A percentile compares a stretch with the other conserved stretches of the same genome.
phyloP scores from a whole-genome alignment of 2,113 vertebrate species.

The Asarcornis scutulata region DNA sequence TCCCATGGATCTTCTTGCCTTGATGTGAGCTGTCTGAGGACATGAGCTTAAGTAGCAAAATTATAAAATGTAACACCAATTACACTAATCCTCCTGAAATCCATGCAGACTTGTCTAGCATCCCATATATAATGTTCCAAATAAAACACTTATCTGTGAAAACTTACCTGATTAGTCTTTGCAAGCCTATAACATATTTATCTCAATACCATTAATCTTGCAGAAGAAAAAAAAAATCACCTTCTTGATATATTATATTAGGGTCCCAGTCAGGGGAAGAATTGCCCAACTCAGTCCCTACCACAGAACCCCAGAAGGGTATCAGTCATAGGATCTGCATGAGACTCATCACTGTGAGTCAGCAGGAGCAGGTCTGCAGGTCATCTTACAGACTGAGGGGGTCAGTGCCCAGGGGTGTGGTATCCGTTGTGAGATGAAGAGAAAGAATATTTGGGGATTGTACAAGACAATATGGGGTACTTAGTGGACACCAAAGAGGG shows the following conservation, averaged over 20 bases:
- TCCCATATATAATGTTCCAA: not conserved
- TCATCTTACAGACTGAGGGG: not conserved
- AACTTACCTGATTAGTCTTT: constrained; percentile 29
- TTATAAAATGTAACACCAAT: constrained; percentile 22
- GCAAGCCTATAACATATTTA: not conserved
- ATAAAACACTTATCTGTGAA: constrained; percentile 29
- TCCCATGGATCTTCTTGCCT: not conserved
- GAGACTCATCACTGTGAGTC: not conserved
- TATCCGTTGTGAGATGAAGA: not conserved
- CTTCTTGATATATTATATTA: not conserved
- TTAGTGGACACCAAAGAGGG: not conserved
- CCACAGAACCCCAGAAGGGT: too few species aligned
- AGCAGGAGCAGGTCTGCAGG: not conserved
- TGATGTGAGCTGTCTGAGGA: constrained; percentile 16
- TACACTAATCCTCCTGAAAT: constrained; percentile 52
- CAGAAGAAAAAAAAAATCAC: not conserved
- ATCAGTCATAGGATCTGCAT: too few species aligned
- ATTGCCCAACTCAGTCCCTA: not conserved
- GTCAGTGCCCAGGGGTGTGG: not conserved
- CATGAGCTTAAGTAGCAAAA: constrained; percentile 21
- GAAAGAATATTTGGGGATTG: not conserved
- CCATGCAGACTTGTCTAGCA: not conserved
- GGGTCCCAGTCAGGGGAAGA: not conserved
- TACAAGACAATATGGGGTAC: not conserved
- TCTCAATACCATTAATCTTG: constrained; percentile 10